phyloP scores from a whole-genome alignment of 2,888 invertebrate species.

The Acleris literana region DNA sequence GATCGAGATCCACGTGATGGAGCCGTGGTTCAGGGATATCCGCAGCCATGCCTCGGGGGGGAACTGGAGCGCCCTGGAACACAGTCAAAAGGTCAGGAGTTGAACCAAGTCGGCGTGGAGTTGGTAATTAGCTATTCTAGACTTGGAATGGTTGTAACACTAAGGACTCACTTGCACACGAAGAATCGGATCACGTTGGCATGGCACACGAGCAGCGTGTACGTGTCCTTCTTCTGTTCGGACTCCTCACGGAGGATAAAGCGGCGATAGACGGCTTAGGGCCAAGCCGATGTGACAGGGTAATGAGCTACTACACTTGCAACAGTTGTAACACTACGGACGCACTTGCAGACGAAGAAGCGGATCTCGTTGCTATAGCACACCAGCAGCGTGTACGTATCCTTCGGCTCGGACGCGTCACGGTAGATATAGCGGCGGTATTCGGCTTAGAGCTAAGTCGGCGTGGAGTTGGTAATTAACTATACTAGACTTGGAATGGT shows the following conservation, averaged over 20 bases:
- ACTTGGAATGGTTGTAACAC: neutral
- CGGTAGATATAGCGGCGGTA: constrained; percentile 97
- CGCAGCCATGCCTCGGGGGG: constrained; percentile 99
- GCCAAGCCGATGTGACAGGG: too few species aligned
- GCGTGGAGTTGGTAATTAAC: too few species aligned
- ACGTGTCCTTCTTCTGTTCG: constrained; percentile 90
- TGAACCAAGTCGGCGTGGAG: too few species aligned
- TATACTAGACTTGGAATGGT: neutral
- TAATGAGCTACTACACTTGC: neutral
- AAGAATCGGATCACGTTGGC: constrained; percentile 99
- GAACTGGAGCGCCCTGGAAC: constrained; percentile 94
- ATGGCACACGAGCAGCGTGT: constrained; percentile 97
- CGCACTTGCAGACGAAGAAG: constrained; percentile 94
- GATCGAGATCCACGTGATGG: constrained; percentile 96
- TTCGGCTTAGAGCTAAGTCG: constrained; percentile 89
- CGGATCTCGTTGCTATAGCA: constrained; percentile 99
- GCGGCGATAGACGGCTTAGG: constrained; percentile 97
- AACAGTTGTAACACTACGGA: constrained; percentile 35
- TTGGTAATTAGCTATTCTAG: too few species aligned
- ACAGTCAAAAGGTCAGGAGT: too few species aligned
- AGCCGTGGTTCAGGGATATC: constrained; percentile 94
- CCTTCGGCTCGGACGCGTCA: constrained; percentile 87
- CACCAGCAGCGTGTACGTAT: constrained; percentile 94
- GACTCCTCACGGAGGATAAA: constrained; percentile 96
- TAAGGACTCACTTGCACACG: constrained; percentile 89